Conservation (phyloP, 2,888 invertebrate species). For the Notocelia uddmanniana region DNA sequence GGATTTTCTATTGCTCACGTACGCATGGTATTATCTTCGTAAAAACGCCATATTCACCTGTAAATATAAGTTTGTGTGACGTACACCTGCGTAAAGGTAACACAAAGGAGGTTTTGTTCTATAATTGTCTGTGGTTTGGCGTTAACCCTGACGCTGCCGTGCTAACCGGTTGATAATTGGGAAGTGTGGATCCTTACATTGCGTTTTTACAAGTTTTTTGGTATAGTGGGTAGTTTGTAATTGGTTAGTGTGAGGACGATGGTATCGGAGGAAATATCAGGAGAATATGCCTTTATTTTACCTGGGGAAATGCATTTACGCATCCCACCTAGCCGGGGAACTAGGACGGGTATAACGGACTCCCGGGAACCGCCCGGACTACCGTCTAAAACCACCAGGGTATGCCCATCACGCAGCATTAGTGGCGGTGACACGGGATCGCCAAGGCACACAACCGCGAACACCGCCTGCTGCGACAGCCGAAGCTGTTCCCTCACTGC, state of each 20-base stretch:
- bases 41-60: neutral
- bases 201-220: conserved; percentile 2
- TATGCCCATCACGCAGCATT: too few relatives aligned
- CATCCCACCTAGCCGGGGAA: too few relatives aligned
- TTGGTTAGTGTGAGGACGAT: neutral
- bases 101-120: conserved; percentile 13
- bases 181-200: neutral
- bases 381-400: too few relatives aligned
- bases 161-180: conserved; percentile 13
- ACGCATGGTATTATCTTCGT: neutral
- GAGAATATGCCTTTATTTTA: too few relatives aligned
- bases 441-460: too few relatives aligned
- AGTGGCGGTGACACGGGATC: too few relatives aligned
- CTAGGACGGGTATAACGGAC: too few relatives aligned
- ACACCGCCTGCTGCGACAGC: too few relatives aligned
- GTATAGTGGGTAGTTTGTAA: neutral
- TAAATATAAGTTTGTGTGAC: conserved; percentile 6
- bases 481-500: too few relatives aligned
- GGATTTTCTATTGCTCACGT: too few relatives aligned
- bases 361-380: too few relatives aligned
- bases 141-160: conserved; percentile 8
- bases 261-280: neutral
- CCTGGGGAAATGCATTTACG: too few relatives aligned
- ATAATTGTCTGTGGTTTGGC: conserved; percentile 14
- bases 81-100: neutral